Evolutionary conservation across 2,113 vertebrate genomes (phyloP).

Genomic region (Potamarius usumacintae): DNA sequence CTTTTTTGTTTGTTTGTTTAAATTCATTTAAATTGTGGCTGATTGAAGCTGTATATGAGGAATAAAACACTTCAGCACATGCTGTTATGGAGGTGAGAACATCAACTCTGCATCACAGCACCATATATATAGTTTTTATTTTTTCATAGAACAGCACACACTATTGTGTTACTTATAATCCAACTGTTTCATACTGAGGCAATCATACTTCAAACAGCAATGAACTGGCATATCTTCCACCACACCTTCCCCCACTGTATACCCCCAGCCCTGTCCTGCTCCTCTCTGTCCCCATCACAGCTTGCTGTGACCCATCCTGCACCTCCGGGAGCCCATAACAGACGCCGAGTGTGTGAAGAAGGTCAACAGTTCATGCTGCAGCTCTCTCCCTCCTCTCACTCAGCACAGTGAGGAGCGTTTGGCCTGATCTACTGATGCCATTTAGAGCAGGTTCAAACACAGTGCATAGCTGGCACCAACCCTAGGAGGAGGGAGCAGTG

Average conservation of each 20-base stretch:
- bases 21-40: not conserved
- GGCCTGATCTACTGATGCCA: slow-evolving; percentile 78
- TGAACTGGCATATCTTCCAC: not conserved
- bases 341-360: slow-evolving; percentile 78
- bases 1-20: not conserved
- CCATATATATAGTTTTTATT: not conserved
- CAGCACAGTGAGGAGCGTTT: slow-evolving; percentile 68
- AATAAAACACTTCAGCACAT: not conserved
- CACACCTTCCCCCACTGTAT: not conserved
- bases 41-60: not conserved
- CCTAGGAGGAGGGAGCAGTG: slow-evolving; percentile 2
- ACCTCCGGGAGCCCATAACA: slow-evolving; percentile 76
- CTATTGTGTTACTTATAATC: not conserved
- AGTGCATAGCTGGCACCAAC: slow-evolving; percentile 72
- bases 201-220: not conserved
- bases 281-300: slow-evolving; percentile 65
- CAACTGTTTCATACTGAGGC: not conserved
- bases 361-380: slow-evolving; percentile 78
- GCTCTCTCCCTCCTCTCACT: slow-evolving; percentile 51
- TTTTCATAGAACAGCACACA: not conserved
- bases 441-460: slow-evolving; percentile 75
- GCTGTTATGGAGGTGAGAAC: not conserved
- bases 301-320: slow-evolving; percentile 78
- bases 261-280: slow-evolving; percentile 35
- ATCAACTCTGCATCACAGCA: not conserved